Evolutionary conservation across 2,888 invertebrate genomes (phyloP), one percentile per base, ranked within the genome.

Genomic region (Phortica okadai): DNA sequence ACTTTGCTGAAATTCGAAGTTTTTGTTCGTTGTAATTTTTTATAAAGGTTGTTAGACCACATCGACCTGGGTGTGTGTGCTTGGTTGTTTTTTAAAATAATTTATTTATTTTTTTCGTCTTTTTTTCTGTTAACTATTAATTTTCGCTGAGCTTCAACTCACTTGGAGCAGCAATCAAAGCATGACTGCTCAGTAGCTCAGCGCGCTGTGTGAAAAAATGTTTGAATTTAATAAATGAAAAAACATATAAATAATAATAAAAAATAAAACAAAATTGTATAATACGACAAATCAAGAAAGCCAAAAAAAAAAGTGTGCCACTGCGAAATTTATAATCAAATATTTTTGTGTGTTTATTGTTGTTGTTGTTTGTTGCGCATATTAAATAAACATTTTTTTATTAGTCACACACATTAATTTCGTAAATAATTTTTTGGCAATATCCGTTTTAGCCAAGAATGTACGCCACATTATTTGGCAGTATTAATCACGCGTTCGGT

Each of bases 391-490:
- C 14, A 66, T 42, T n/a, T 66, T 62, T 25, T 67, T 44, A 42
- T 67, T 67, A 67, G 44, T 67, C 67, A 44, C 16, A 42, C 42
- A 42, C 42, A n/a, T 66, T 11, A 64, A 67, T 67, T 67, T 67
- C 44, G 42, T 42, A 66, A 66, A 42, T n/a, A 10, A 44, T 67
- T 42, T 67, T 67, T 67, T 67, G 67, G 67, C 67, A 44, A 67
- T 67, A 67, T 67, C 67, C 67, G 67, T 67, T 67, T 67, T 67
- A n/a, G 67, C 8, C 10, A 14, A 44, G 67, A 67, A 59, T n/a
- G 21, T 7, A 10, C 44, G 7, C 2, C 4, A 14, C 14, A 11
- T 67, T 67, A n/a, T 50, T 50, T 14, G 50, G 50, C 14, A 14
- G 14, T 67, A 67, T 67, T 67, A 67, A 44, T 67, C 67, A 44